A percentile compares a stretch with the other conserved stretches of the same genome.
phyloP scores from a whole-genome alignment of 2,797 vertebrate genomes.

The Margarornis squamiger region DNA sequence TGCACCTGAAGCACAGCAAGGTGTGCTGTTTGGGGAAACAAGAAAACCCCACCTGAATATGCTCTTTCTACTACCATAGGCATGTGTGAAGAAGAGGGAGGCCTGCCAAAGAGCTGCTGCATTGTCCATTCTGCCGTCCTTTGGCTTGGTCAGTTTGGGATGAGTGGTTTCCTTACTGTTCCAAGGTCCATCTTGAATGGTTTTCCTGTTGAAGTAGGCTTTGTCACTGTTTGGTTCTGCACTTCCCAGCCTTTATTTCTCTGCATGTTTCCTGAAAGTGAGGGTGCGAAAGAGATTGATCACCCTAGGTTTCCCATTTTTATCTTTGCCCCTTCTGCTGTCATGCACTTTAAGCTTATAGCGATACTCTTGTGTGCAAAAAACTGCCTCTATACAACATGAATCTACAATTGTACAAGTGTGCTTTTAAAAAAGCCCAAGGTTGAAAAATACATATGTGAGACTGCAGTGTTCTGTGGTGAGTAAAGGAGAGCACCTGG shows the following conservation, averaged over 20 bases:
- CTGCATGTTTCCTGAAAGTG: background rate
- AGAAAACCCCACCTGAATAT: too few species aligned
- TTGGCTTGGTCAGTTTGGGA: background rate
- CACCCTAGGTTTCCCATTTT: background rate
- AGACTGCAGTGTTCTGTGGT: background rate
- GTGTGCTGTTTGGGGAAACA: background rate
- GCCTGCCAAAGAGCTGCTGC: background rate
- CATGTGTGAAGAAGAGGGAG: background rate
- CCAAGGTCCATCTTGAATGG: background rate
- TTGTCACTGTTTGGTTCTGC: background rate
- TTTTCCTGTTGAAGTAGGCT: background rate
- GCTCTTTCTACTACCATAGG: background rate
- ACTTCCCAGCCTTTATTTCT: background rate
- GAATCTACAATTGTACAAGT: background rate
- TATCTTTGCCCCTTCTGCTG: background rate
- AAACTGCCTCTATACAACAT: background rate
- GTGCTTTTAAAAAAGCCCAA: background rate
- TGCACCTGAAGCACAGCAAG: background rate
- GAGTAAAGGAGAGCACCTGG: background rate
- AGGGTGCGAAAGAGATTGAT: background rate
- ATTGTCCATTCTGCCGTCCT: background rate
- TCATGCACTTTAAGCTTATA: background rate
- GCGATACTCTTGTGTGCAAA: background rate
- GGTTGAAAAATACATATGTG: rapidly evolving
- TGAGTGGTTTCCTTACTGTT: background rate